phyloP scores from a whole-genome alignment of 2,888 invertebrate genomes.

The Nephrotoma guestfalica region DNA sequence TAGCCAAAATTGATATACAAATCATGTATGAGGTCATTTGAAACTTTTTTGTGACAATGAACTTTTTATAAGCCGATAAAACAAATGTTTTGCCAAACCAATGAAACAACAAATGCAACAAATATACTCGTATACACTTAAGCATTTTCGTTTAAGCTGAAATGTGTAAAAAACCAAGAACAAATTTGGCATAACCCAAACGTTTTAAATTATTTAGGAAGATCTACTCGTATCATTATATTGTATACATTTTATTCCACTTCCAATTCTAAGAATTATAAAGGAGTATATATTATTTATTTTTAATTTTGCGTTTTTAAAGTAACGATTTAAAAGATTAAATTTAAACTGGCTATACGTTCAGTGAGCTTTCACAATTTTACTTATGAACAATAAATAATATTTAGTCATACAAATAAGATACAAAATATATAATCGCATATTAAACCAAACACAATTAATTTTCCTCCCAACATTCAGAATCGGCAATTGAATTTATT shows the following conservation, averaged over 20 bases:
- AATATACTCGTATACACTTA: too few species aligned
- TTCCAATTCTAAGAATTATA: not conserved
- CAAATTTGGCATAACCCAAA: not conserved
- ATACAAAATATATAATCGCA: not conserved
- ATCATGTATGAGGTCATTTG: too few species aligned
- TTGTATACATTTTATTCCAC: not conserved
- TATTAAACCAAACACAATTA: not conserved
- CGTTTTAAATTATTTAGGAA: not conserved
- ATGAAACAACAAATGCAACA: too few species aligned
- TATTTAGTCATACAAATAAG: not conserved
- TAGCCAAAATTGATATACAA: too few species aligned
- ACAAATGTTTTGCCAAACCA: not conserved
- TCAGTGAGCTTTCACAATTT: not conserved
- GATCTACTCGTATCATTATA: not conserved
- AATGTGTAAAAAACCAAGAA: not conserved
- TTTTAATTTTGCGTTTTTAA: not conserved
- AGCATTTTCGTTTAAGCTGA: not conserved
- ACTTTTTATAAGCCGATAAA: not conserved
- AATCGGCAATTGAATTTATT: not conserved
- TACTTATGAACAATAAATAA: not conserved
- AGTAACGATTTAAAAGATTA: not conserved
- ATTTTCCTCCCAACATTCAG: not conserved
- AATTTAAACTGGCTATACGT: not conserved
- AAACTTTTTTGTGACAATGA: not conserved
- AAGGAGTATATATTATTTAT: not conserved